A percentile compares a stretch with the other conserved stretches of the same genome.
Evolutionary conservation across 1,140 invertebrate species (phyloP).

Genomic region (Neodiprion virginianus): DNA sequence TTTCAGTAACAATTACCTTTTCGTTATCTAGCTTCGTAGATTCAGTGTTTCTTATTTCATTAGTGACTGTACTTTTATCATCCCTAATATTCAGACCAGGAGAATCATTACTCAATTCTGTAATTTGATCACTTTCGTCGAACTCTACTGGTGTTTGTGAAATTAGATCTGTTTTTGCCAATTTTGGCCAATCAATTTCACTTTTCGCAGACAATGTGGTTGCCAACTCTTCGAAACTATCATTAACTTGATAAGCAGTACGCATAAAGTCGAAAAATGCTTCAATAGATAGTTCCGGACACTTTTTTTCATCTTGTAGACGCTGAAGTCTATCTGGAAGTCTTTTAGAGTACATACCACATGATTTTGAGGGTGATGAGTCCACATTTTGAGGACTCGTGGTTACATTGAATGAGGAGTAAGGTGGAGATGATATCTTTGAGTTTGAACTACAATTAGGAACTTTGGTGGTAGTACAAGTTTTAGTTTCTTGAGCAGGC

Average conservation of each 20-base stretch:
- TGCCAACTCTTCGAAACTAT: constrained; percentile 67
- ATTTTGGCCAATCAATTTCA: constrained; percentile 70
- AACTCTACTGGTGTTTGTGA: constrained; percentile 29
- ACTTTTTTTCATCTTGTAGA: constrained; percentile 42
- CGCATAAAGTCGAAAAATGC: constrained; percentile 77
- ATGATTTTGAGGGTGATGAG: background rate
- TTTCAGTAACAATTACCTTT: background rate
- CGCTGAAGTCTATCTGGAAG: constrained; percentile 14
- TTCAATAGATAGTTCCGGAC: constrained; percentile 68
- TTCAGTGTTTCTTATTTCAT: background rate
- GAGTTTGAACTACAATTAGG: background rate
- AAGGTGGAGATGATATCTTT: background rate
- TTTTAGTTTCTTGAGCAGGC: background rate
- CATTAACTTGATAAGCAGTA: constrained; percentile 72
- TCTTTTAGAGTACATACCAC: constrained; percentile 6
- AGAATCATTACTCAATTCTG: constrained; percentile 11
- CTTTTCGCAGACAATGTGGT: constrained; percentile 62
- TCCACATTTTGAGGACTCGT: background rate
- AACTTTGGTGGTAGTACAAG: background rate
- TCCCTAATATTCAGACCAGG: constrained; percentile 18
- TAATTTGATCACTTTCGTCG: constrained; percentile 27
- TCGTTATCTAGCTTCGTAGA: constrained; percentile 7
- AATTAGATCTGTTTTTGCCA: constrained; percentile 58
- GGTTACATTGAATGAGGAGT: background rate
- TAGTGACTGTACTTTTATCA: constrained; percentile 17